Conservation (phyloP, 2,888 invertebrate species). For the Pristionchus exspectatus region DNA sequence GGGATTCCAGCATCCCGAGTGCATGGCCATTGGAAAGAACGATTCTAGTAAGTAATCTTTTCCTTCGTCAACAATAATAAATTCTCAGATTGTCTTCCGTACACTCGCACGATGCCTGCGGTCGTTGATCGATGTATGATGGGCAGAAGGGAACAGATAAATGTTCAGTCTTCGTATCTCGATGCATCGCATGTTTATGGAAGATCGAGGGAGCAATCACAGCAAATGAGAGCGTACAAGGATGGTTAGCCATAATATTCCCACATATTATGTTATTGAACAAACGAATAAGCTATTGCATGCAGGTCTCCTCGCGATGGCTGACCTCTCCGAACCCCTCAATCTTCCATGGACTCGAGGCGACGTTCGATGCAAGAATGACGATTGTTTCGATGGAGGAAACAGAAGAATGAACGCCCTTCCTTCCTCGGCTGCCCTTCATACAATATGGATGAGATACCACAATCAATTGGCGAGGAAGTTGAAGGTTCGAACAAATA, state of each 20-base stretch:
- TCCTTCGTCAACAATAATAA: background rate
- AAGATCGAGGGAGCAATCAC: constrained; percentile 88
- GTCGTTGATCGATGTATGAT: constrained; percentile 74
- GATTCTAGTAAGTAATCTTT: background rate
- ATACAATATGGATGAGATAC: constrained; percentile 77
- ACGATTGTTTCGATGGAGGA: background rate
- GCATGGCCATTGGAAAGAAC: constrained; percentile 65
- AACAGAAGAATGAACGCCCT: constrained; percentile 63
- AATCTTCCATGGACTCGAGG: constrained; percentile 61
- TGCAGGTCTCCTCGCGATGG: constrained; percentile 47
- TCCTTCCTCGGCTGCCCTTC: constrained; percentile 64
- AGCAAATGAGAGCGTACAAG: constrained; percentile 86
- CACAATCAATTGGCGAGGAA: constrained; percentile 74
- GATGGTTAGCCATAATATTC: constrained; percentile 85
- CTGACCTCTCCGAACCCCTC: background rate
- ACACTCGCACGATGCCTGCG: constrained; percentile 72
- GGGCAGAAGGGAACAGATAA: constrained; percentile 88
- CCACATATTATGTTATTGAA: background rate
- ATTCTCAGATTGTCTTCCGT: constrained; percentile 67
- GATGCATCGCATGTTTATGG: constrained; percentile 89
- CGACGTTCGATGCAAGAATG: constrained; percentile 58
- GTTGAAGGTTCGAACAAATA: constrained; percentile 59
- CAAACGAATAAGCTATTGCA: background rate
- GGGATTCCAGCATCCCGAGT: constrained; percentile 72
- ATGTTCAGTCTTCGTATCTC: constrained; percentile 92